Percentiles rank a stretch among this genome's conserved stretches.
Conservation (phyloP, 2,797 vertebrate genomes). For the Acanthurus tractus region DNA sequence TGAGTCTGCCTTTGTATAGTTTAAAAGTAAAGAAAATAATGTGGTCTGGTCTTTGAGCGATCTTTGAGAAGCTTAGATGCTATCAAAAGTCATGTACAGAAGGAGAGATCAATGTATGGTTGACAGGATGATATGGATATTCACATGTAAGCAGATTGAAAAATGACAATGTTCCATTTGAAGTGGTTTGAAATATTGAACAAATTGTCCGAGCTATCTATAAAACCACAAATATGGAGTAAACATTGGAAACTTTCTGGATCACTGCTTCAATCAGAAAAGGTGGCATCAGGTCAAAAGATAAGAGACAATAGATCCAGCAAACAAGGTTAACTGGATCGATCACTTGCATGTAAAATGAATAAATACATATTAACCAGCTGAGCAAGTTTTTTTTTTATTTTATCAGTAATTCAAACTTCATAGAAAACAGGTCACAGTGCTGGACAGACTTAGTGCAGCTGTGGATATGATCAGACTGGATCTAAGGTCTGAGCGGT, state of each 20-base stretch:
- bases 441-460: constrained; percentile 12
- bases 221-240: not conserved
- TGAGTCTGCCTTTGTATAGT: too few species aligned
- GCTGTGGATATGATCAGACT: constrained; percentile 25
- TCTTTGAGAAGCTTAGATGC: too few species aligned
- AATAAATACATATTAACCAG: constrained; percentile 23
- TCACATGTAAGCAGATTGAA: too few species aligned
- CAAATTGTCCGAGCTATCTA: not conserved
- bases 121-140: too few species aligned
- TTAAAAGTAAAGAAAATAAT: too few species aligned
- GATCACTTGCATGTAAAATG: not conserved
- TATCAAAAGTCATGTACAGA: too few species aligned
- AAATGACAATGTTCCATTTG: too few species aligned
- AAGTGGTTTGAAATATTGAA: not conserved
- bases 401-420: constrained; percentile 42
- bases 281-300: not conserved
- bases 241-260: not conserved
- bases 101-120: too few species aligned
- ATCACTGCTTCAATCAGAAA: not conserved
- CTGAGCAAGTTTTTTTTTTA: constrained; percentile 49
- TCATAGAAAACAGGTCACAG: constrained; percentile 45
- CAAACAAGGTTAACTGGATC: not conserved
- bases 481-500: constrained; percentile 6
- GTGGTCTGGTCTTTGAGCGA: too few species aligned
- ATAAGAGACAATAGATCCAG: not conserved